Evolutionary conservation across 2,888 invertebrate genomes (phyloP).

Genomic region (Sipha maydis): DNA sequence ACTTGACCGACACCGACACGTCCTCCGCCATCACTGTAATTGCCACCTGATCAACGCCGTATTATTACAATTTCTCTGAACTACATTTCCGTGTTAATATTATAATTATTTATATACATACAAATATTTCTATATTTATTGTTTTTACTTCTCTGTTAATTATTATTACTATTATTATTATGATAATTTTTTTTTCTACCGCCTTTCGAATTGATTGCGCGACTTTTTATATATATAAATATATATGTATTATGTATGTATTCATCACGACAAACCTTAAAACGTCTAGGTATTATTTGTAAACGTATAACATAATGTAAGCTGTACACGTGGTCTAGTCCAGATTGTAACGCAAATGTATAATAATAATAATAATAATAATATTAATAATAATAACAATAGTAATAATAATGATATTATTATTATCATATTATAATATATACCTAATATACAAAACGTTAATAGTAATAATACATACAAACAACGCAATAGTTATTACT

Average conservation of each 20-base stretch:
- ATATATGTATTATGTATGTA: too few species aligned
- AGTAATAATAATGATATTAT: background rate
- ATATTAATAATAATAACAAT: background rate
- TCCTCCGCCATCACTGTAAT: constrained; percentile 47
- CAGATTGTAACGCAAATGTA: background rate
- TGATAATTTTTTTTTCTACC: background rate
- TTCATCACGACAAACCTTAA: background rate
- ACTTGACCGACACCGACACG: constrained; percentile 36
- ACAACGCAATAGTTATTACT: background rate
- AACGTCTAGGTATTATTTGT: background rate
- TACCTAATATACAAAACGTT: background rate
- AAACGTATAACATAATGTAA: background rate
- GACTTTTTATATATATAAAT: too few species aligned
- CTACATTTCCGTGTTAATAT: constrained; percentile 53
- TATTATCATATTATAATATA: background rate
- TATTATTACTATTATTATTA: constrained; percentile 42
- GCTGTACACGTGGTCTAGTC: constrained; percentile 23
- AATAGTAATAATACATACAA: constrained; percentile 8
- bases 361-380: background rate
- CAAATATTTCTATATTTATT: constrained; percentile 43
- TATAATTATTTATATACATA: constrained; percentile 48
- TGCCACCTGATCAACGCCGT: constrained; percentile 24
- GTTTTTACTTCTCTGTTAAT: constrained; percentile 53
- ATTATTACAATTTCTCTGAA: constrained; percentile 41
- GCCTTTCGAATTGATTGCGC: background rate